Percentiles rank a stretch among this genome's conserved stretches.
These are phyloP conservation scores for Syngnathus floridae DNA, from an alignment of 2,113 vertebrate genomes.

Conservation along the genomic window DNA sequence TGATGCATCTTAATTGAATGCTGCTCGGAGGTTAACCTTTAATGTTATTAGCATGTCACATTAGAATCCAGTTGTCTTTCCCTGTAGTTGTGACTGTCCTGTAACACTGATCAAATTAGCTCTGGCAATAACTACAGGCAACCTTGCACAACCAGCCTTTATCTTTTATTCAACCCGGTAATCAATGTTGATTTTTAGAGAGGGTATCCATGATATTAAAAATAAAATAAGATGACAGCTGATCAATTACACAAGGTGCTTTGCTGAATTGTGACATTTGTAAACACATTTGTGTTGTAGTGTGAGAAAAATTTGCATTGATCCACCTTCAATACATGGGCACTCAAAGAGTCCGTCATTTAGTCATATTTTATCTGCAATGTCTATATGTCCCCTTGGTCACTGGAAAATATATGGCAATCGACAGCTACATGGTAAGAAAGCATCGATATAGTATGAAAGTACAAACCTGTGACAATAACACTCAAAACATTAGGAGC, in stretches of 20 bases:
- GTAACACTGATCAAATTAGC: background rate
- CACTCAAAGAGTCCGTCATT: slow-evolving; percentile 22
- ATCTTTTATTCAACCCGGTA: background rate
- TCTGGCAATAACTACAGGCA: background rate
- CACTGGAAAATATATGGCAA: slow-evolving; percentile 40
- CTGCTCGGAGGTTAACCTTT: background rate
- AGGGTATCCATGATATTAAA: background rate
- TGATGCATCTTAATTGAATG: background rate
- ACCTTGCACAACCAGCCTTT: background rate
- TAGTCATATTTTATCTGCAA: slow-evolving; percentile 32
- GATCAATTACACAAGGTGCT: background rate
- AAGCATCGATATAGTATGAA: slow-evolving; percentile 15
- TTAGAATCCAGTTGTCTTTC: background rate
- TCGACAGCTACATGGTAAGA: slow-evolving; percentile 9
- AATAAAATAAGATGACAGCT: background rate
- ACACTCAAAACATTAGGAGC: background rate
- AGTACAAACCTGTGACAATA: background rate
- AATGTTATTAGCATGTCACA: background rate
- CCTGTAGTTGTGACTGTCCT: background rate
- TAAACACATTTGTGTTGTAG: background rate
- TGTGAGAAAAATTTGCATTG: too few species aligned
- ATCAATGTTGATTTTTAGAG: background rate
- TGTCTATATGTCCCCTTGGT: slow-evolving; percentile 24
- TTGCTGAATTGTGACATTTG: background rate
- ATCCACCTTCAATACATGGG: slow-evolving; percentile 20